phyloP scores from a whole-genome alignment of 2,888 invertebrate species.

The Sepioteuthis lessoniana region DNA sequence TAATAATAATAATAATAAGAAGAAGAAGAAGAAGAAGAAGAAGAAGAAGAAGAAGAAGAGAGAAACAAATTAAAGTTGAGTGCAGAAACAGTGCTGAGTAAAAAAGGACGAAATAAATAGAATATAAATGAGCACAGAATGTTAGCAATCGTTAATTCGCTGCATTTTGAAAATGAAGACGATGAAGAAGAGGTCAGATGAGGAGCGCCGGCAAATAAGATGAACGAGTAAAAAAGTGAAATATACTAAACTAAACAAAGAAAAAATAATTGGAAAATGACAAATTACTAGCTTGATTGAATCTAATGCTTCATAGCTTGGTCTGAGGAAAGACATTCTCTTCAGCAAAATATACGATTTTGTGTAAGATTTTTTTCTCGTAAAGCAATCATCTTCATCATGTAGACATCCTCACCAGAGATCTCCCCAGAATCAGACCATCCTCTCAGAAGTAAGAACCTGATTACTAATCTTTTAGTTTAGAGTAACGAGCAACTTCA shows the following conservation, averaged over 20 bases:
- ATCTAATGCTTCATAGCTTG: neutral
- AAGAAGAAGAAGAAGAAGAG: no score
- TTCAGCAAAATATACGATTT: neutral
- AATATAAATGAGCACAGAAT: neutral
- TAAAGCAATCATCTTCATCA: neutral
- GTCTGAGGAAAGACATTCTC: neutral
- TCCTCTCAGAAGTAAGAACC: neutral
- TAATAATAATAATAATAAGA: no score
- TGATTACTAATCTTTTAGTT: neutral
- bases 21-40: no score
- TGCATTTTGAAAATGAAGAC: neutral
- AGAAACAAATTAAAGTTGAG: neutral
- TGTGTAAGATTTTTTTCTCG: neutral
- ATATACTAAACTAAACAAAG: neutral
- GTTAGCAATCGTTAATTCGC: neutral
- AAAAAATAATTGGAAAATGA: neutral
- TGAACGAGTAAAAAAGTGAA: neutral
- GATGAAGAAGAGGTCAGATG: neutral
- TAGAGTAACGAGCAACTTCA: neutral
- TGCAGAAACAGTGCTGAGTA: neutral
- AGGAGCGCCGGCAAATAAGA: neutral
- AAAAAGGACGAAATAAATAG: neutral
- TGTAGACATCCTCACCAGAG: neutral
- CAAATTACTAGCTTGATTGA: neutral
- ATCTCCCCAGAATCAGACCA: neutral